Evolutionary conservation across 35 echinoderm and acorn worm species (phyloP), one percentile per base, ranked within the genome.

Genomic region (Holothuria glaberrima): DNA sequence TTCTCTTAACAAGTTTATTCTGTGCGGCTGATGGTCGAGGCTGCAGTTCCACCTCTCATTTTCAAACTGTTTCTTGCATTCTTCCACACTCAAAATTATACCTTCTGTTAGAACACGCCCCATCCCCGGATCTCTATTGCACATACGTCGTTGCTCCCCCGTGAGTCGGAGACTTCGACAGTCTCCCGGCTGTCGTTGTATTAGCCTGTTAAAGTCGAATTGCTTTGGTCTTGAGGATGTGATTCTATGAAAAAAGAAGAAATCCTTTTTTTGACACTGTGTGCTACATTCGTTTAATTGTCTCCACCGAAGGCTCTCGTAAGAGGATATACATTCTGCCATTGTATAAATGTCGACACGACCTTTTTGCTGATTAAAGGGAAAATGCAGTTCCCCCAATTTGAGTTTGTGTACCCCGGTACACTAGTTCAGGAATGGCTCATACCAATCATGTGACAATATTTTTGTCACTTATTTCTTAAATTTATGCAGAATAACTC

Each of bases 11-110:
- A 96, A 46, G 50, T 93, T 96, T 25, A 86, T 26, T 60, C 91
- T 92, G 20, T 96, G 71, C n/a, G 94, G n/a, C 70, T 89, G 64
- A 58, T 93, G 89, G 13, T 66, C 56, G 29, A 96, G 57, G 77
- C 88, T 90, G 64, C 94, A 96, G 62, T 96, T 93, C 94, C 94
- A 96, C 36, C 94, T 28, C 30, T 96, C 94, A 30, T 96, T 75
- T 73, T 79, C 83, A 52, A 96, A 96, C 12, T 92, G 86, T 21
- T 90, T 62, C 61, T 89, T 72, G 50, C 94, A 96, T 64, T 92
- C 87, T 12, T 71, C 32, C 13, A 90, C 67, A 71, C 94, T 93
- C 20, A 96, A 57, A 76, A 83, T 80, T 9, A 96, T 77, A 48
- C 90, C 94, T 7, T 92, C 88, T 28, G 69, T 58, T 33, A 96